Evolutionary conservation across 2,797 vertebrate genomes (phyloP), one percentile per base, ranked within the genome.

Genomic region (Podarcis lilfordi): DNA sequence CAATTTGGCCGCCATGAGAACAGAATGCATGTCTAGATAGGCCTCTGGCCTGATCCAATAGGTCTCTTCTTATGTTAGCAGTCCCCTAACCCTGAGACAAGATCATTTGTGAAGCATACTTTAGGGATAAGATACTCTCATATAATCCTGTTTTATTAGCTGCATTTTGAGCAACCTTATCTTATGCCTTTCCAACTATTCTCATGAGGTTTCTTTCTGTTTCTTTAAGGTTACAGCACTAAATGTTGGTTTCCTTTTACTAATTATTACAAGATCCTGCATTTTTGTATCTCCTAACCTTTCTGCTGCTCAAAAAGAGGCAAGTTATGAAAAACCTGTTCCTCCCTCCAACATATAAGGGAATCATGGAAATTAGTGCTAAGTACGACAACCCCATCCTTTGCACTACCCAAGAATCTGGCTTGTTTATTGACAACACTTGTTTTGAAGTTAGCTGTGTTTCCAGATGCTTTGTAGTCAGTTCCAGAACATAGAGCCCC

Each of bases 381-480:
- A 15, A 86, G 80, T 2, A 0, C 84, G 21, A 40, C 21, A 25
- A 84, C 68, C 85, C 32, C 61, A 40, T 27, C 68, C 76, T 89
- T 37, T 77, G 21, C 84, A 80, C 9, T 78, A 23, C 50, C 81
- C 88, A 69, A 23, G 74, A 61, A 10, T 5, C 37, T 81, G 69
- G 27, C 81, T 8, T 68, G 72, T 80, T 32, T 50, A 55, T 25
- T 75, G 69, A 84, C 0, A 0, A 1, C 0, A 84, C 82, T 0
- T 1, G 29, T 6, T 13, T 21, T n/a, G 15, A 25, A 89, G 71
- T 72, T 66, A 86, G 88, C 2, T 25, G 0, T 3, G 35, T 1
- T 0, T 4, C 21, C 0, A 59, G 72, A 68, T 27, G 29, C 66
- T 32, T 1, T 10, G n/a, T 1, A 55, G 0, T 2, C 29, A 13